A percentile compares a stretch with the other conserved stretches of the same genome.
phyloP scores from a whole-genome alignment of 37 sponge, comb jelly and placozoan genomes.

The Mnemiopsis leidyi region DNA sequence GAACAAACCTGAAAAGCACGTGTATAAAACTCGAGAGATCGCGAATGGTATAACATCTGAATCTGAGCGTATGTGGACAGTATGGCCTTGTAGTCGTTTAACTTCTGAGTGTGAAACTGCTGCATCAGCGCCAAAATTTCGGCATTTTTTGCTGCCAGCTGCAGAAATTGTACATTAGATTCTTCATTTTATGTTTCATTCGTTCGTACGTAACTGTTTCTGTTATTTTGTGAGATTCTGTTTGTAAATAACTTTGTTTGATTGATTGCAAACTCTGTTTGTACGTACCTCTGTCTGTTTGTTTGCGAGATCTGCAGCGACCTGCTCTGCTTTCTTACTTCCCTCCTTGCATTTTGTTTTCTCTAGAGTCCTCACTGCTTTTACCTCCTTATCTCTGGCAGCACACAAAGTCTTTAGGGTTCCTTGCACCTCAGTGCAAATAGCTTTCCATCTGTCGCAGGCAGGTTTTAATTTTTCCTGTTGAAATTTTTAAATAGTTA shows the following conservation, averaged over 20 bases:
- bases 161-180: neutral
- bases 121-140: slow-evolving; percentile 41
- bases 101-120: slow-evolving; percentile 56
- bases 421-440: slow-evolving; percentile 2
- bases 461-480: slow-evolving; percentile 57
- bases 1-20: slow-evolving; percentile 29
- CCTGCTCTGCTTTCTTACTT: slow-evolving; percentile 58
- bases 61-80: slow-evolving; percentile 26
- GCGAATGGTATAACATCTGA: slow-evolving; percentile 32
- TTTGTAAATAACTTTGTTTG: no score
- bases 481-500: no score
- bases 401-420: slow-evolving; percentile 21
- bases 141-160: slow-evolving; percentile 17
- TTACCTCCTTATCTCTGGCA: slow-evolving; percentile 24
- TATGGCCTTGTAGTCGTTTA: slow-evolving; percentile 11
- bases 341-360: slow-evolving; percentile 53
- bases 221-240: no score
- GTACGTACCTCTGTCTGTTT: slow-evolving; percentile 30
- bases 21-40: slow-evolving; percentile 44
- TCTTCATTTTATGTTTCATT: no score
- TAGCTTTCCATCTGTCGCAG: slow-evolving; percentile 57
- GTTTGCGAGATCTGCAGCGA: slow-evolving; percentile 9
- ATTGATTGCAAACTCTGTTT: no score
- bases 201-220: no score
- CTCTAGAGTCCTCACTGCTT: slow-evolving; percentile 31